Conservation (phyloP, 2,797 vertebrate species). For the Scleropages formosus region DNA sequence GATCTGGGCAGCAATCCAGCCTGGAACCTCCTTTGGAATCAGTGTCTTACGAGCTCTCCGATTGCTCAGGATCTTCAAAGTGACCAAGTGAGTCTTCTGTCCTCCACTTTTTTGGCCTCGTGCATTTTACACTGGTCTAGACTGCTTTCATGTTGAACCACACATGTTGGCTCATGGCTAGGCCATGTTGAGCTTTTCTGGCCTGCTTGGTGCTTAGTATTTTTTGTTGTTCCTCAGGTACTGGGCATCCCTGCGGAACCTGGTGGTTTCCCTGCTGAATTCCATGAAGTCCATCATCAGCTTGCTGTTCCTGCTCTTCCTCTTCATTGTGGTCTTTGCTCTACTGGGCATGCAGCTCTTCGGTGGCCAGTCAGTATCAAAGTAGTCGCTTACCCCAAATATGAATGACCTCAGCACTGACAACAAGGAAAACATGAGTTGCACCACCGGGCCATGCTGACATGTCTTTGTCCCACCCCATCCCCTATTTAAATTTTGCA, state of each 20-base stretch:
- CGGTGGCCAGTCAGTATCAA: constrained; percentile 86
- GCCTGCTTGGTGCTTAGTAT: neutral
- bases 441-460: neutral
- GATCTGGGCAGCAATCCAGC: constrained; percentile 91
- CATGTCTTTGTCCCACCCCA: neutral
- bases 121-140: neutral
- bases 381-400: neutral
- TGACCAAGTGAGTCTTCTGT: constrained; percentile 86
- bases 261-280: constrained; percentile 93
- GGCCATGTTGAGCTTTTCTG: neutral
- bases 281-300: constrained; percentile 99
- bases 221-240: constrained; percentile 71
- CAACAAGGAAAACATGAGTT: neutral
- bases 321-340: constrained; percentile 96
- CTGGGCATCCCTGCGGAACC: constrained; percentile 93
- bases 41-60: constrained; percentile 96
- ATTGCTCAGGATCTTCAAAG: constrained; percentile 98
- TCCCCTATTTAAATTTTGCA: constrained; percentile 44
- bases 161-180: neutral
- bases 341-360: constrained; percentile 97
- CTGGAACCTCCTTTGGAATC: constrained; percentile 94
- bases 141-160: neutral
- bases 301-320: constrained; percentile 94
- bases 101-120: neutral
- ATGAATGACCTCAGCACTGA: no score